Evolutionary conservation across 2,888 invertebrate species (phyloP).

Genomic region (Villa cingulata): DNA sequence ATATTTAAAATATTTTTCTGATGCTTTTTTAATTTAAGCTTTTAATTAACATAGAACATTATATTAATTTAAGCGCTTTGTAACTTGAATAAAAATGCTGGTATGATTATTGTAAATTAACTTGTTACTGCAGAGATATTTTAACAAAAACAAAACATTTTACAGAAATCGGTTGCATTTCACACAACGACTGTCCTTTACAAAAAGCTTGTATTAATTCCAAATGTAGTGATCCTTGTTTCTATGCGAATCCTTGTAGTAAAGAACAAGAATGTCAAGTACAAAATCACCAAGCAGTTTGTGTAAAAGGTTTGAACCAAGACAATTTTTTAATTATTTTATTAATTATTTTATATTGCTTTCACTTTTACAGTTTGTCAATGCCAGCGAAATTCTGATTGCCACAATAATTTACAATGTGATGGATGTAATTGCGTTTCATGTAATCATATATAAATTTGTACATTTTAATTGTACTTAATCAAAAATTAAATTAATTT

Average conservation of each 20-base stretch:
- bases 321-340: not conserved
- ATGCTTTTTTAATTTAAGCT: no score
- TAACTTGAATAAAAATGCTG: no score
- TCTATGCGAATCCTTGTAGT: constrained; percentile 57
- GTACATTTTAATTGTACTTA: not conserved
- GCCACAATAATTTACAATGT: constrained; percentile 46
- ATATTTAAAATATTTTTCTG: no score
- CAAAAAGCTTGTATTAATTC: constrained; percentile 67
- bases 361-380: constrained; percentile 28
- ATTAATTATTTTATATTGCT: constrained; percentile 5
- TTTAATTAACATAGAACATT: no score
- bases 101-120: no score
- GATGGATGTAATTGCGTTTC: constrained; percentile 57
- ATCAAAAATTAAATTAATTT: not conserved
- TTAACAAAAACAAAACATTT: no score
- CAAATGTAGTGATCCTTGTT: constrained; percentile 71
- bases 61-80: no score
- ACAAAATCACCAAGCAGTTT: constrained; percentile 69
- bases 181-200: constrained; percentile 63
- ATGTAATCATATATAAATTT: constrained; percentile 47
- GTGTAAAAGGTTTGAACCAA: constrained; percentile 59
- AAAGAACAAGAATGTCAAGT: constrained; percentile 68
- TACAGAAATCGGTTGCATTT: constrained; percentile 64
- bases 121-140: no score
- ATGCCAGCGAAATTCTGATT: constrained; percentile 55